Evolutionary conservation across 37 sponge, comb jelly and placozoan genomes (phyloP).

Genomic region (Halichondria panicea): DNA sequence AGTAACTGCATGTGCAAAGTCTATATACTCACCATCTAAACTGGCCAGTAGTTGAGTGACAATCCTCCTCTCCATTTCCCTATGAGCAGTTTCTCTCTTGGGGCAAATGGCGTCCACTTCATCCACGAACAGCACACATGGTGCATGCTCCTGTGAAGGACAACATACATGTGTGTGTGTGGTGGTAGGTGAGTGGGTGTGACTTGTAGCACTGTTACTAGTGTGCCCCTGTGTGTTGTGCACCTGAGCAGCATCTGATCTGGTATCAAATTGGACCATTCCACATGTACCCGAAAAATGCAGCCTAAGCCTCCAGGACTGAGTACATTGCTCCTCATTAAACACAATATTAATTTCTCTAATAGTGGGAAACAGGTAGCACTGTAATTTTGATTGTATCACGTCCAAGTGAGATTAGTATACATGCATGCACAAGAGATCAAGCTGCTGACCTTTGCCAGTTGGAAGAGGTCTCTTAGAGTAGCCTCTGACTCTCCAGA

Average conservation of each 20-base stretch:
- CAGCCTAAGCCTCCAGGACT: too few species aligned
- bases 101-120: conserved; percentile 96
- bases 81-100: conserved; percentile 87
- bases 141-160: conserved; percentile 57
- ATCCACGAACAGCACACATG: conserved; percentile 94
- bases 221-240: too few species aligned
- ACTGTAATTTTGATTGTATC: too few species aligned
- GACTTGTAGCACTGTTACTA: too few species aligned
- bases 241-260: too few species aligned
- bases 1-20: background rate
- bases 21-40: conserved; percentile 82
- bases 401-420: too few species aligned
- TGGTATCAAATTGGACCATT: too few species aligned
- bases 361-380: too few species aligned
- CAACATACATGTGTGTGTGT: background rate
- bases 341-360: too few species aligned
- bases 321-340: too few species aligned
- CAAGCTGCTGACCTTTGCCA: conserved; percentile 52
- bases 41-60: conserved; percentile 92
- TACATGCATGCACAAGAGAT: too few species aligned
- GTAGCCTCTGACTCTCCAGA: conserved; percentile 95
- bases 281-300: too few species aligned
- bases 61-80: conserved; percentile 97
- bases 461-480: conserved; percentile 82
- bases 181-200: background rate